Evolutionary conservation across 2,888 invertebrate genomes (phyloP).

Genomic region (Cheilosia grossa): DNA sequence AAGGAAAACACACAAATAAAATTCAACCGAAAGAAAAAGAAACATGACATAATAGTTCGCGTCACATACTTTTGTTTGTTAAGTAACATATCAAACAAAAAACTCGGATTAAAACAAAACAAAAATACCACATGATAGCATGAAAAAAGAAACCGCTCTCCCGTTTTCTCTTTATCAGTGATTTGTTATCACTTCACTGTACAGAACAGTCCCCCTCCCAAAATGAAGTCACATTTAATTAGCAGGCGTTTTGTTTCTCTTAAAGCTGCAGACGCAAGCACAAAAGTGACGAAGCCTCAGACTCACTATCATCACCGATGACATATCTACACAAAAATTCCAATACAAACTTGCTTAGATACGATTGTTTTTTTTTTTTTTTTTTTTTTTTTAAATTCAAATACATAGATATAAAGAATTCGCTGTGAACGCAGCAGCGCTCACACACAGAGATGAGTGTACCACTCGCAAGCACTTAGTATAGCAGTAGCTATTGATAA

Average conservation of each 20-base stretch:
- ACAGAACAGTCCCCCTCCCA: background rate
- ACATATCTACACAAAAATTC: constrained; percentile 52
- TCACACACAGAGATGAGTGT: background rate
- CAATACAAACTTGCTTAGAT: constrained; percentile 11
- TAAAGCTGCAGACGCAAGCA: constrained; percentile 11
- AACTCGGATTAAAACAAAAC: background rate
- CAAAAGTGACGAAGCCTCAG: constrained; percentile 32
- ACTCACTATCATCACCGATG: constrained; percentile 46
- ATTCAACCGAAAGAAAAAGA: background rate
- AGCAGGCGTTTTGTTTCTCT: constrained; percentile 32
- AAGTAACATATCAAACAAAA: constrained; percentile 14
- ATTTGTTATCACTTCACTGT: background rate
- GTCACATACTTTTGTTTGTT: constrained; percentile 13
- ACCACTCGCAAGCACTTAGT: constrained; percentile 4
- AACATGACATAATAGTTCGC: constrained; percentile 43
- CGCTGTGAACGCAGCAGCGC: background rate
- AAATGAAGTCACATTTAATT: constrained; percentile 51
- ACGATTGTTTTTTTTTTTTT: constrained; percentile 9
- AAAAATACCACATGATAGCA: constrained; percentile 30
- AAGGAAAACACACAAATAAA: background rate
- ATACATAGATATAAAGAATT: background rate
- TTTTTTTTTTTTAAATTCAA: constrained; percentile 1
- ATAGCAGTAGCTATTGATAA: constrained; percentile 22
- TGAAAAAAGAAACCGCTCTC: background rate
- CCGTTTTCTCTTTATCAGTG: constrained; percentile 6